Conservation (phyloP, 30 jellyfish, hydroid and myxozoan species). For the Thelohanellus kitauei region DNA sequence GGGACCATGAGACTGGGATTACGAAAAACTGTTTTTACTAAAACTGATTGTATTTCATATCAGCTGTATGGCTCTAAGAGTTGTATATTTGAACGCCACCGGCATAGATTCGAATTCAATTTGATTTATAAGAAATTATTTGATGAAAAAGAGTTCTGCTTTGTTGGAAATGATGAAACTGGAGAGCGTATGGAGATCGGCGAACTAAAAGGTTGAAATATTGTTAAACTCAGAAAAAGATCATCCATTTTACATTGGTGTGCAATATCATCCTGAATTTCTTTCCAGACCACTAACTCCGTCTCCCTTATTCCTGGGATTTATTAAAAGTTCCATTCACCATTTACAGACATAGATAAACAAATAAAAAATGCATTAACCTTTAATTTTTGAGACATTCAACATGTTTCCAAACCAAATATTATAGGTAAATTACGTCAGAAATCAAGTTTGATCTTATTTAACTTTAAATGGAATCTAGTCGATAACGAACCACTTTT, state of each 20-base stretch:
- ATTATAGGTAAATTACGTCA: too few species aligned
- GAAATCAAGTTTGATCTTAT: too few species aligned
- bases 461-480: too few species aligned
- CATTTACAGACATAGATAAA: too few species aligned
- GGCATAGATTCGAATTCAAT: not conserved
- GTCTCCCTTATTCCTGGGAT: constrained; percentile 69
- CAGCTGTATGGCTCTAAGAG: not conserved
- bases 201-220: constrained; percentile 25
- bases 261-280: constrained; percentile 81
- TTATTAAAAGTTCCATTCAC: constrained; percentile 47
- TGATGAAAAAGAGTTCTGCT: constrained; percentile 44
- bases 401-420: too few species aligned
- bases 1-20: constrained; percentile 82
- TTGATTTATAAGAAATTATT: constrained; percentile 13
- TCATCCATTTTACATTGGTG: constrained; percentile 75
- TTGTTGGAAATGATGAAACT: constrained; percentile 58
- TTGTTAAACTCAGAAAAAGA: constrained; percentile 4
- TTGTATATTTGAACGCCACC: not conserved
- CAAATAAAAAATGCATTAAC: too few species aligned
- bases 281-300: constrained; percentile 73
- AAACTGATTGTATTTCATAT: constrained; percentile 3
- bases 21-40: constrained; percentile 28
- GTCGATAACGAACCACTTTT: too few species aligned
- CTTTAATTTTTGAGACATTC: too few species aligned
- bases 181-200: constrained; percentile 60